Percentiles rank a stretch among this genome's conserved stretches.
These are phyloP conservation scores for Pseudopipra pipra DNA, from an alignment of 2,113 vertebrate species.

Conservation along the genomic window DNA sequence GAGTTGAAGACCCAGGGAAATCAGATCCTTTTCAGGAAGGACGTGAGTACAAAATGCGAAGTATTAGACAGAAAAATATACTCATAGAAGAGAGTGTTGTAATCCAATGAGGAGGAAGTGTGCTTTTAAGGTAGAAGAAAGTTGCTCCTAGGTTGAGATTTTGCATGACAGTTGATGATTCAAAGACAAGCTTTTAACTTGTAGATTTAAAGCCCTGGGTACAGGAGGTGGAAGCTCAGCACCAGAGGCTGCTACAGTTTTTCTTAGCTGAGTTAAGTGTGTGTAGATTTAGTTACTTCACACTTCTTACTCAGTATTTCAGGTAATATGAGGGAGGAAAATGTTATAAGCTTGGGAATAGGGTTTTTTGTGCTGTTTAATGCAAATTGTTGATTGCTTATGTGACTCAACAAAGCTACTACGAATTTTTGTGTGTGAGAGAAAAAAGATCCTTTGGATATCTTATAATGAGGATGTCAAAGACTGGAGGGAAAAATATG, in stretches of 20 bases:
- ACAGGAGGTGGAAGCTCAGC: not conserved
- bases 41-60: not conserved
- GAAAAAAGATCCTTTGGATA: not conserved
- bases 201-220: not conserved
- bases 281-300: constrained; percentile 26
- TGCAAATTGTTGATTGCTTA: constrained; percentile 44
- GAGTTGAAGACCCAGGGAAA: not conserved
- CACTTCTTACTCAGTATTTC: constrained; percentile 28
- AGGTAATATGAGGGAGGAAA: not conserved
- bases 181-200: not conserved
- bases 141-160: not conserved
- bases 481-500: not conserved
- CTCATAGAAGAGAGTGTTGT: not conserved
- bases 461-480: not conserved
- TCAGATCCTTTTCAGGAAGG: not conserved
- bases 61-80: not conserved
- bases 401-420: not conserved
- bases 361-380: constrained; percentile 37
- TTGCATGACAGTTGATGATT: not conserved
- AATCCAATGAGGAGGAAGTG: not conserved
- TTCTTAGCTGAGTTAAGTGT: constrained; percentile 15
- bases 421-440: not conserved
- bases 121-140: not conserved
- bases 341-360: not conserved
- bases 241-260: not conserved